Evolutionary conservation across 2,888 invertebrate genomes (phyloP).

Genomic region (Rapana venosa): DNA sequence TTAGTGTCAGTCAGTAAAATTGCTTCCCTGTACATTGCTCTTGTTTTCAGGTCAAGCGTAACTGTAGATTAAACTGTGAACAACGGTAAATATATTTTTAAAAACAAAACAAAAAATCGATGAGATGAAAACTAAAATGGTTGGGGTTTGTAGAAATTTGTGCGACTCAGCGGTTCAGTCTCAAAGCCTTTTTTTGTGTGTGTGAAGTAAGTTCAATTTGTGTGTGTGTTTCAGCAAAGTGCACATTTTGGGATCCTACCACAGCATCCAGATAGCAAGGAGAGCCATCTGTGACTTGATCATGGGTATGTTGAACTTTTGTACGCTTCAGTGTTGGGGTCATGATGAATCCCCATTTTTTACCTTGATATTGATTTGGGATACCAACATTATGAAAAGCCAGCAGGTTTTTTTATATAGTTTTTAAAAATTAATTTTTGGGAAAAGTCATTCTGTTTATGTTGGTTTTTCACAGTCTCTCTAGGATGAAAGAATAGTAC

Average conservation of each 20-base stretch:
- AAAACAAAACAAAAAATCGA: neutral
- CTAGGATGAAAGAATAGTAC: too few relatives aligned
- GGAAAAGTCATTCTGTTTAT: too few relatives aligned
- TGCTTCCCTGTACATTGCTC: neutral
- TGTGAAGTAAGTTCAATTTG: neutral
- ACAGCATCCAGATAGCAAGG: constrained; percentile 96
- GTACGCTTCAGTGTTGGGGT: neutral
- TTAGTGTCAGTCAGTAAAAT: neutral
- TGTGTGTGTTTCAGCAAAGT: constrained; percentile 84
- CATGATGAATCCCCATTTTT: too few relatives aligned
- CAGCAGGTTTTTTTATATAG: too few relatives aligned
- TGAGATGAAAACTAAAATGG: neutral
- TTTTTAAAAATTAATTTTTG: too few relatives aligned
- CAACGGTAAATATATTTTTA: too few relatives aligned
- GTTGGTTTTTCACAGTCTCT: too few relatives aligned
- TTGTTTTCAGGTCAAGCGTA: too few relatives aligned
- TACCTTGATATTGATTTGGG: too few relatives aligned
- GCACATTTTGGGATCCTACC: constrained; percentile 97
- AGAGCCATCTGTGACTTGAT: constrained; percentile 97
- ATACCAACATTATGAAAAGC: too few relatives aligned
- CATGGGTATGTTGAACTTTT: constrained; percentile 82
- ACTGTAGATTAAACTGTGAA: neutral
- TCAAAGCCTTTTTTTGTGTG: neutral
- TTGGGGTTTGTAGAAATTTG: neutral
- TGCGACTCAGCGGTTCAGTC: too few relatives aligned